Evolutionary conservation across 2,113 vertebrate species (phyloP).

Genomic region (Genyomyrus donnyi): DNA sequence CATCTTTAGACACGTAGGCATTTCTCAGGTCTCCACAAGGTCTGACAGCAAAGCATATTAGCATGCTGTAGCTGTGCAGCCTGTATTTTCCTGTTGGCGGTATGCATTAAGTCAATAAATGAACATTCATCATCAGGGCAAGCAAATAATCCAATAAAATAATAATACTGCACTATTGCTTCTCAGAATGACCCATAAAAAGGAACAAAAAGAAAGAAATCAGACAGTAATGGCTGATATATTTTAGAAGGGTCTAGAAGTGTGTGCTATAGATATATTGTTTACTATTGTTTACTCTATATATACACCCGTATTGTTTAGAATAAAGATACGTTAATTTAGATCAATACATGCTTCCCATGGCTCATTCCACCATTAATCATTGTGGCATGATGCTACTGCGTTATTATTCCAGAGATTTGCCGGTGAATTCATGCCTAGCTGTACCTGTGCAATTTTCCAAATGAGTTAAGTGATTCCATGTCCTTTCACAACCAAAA

Average conservation of each 20-base stretch:
- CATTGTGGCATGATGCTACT: not conserved
- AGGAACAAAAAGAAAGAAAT: not conserved
- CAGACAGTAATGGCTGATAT: not conserved
- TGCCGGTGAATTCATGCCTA: not conserved
- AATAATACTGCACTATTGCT: not conserved
- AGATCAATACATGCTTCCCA: not conserved
- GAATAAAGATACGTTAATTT: not conserved
- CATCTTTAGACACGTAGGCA: not conserved
- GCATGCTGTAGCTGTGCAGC: not conserved
- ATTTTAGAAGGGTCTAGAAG: not conserved
- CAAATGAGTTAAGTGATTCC: not conserved
- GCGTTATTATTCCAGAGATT: not conserved
- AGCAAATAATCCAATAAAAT: not conserved
- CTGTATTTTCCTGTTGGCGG: not conserved
- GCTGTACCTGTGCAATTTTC: not conserved
- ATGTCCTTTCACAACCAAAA: not conserved
- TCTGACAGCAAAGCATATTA: conserved; percentile 9
- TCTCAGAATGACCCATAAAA: not conserved
- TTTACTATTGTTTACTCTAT: not conserved
- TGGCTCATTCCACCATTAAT: not conserved
- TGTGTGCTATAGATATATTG: not conserved
- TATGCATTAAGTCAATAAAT: not conserved
- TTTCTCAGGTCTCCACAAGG: not conserved
- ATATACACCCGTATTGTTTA: not conserved
- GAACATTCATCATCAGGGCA: not conserved